phyloP scores from a whole-genome alignment of 1,140 invertebrate species.

The Atta texana region DNA sequence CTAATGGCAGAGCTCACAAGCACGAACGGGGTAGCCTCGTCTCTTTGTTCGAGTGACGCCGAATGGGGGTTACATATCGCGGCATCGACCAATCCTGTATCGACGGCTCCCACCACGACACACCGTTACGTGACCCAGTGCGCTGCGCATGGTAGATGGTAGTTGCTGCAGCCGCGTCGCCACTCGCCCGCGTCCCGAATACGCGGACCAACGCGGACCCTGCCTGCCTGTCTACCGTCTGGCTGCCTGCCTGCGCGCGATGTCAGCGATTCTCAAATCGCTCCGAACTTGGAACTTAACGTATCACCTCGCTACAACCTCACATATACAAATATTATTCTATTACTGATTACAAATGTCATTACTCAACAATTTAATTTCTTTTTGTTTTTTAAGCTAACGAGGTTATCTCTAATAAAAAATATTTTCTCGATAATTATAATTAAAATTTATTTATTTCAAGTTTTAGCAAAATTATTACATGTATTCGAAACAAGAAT shows the following conservation, averaged over 20 bases:
- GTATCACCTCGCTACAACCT: background rate
- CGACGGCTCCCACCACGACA: conserved; percentile 17
- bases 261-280: conserved; percentile 66
- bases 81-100: background rate
- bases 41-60: conserved; percentile 80
- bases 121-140: conserved; percentile 61
- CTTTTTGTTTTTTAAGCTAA: too few relatives aligned
- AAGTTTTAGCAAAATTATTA: too few relatives aligned
- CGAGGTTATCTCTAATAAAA: too few relatives aligned
- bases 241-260: conserved; percentile 18
- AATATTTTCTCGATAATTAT: too few relatives aligned
- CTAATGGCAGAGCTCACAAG: conserved; percentile 76
- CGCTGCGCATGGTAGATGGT: conserved; percentile 64
- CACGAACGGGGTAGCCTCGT: conserved; percentile 76
- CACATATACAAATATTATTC: too few relatives aligned
- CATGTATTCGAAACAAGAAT: too few relatives aligned
- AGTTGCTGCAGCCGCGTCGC: conserved; percentile 7
- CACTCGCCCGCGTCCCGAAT: conserved; percentile 76
- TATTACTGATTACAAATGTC: too few relatives aligned
- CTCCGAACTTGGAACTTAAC: too few relatives aligned
- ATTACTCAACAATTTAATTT: too few relatives aligned
- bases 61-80: conserved; percentile 37
- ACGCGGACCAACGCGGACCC: conserved; percentile 16
- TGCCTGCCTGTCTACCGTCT: too few relatives aligned
- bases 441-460: too few relatives aligned